These are phyloP conservation scores for Daboia siamensis DNA, from an alignment of 2,113 vertebrate genomes.

Conservation along the genomic window DNA sequence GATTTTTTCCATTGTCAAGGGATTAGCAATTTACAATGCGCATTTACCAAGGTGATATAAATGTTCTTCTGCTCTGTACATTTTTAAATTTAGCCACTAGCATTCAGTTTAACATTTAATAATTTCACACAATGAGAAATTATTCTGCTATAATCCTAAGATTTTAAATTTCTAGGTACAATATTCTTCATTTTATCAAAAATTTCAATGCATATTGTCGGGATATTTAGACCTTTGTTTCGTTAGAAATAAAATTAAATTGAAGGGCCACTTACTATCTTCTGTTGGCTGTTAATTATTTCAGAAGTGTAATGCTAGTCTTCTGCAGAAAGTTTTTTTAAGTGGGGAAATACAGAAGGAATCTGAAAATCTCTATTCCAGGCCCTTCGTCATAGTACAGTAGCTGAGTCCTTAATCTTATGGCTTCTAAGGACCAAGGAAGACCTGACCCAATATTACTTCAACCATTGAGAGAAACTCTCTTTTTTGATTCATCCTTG, in stretches of 20 bases:
- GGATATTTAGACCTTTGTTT: not conserved
- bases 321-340: not conserved
- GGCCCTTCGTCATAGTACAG: not conserved
- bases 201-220: not conserved
- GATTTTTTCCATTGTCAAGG: not conserved
- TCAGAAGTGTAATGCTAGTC: not conserved
- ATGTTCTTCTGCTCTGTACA: not conserved
- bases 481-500: not conserved
- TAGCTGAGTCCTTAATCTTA: not conserved
- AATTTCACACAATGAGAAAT: not conserved
- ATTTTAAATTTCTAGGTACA: not conserved
- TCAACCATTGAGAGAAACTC: not conserved
- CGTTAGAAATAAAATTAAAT: not conserved
- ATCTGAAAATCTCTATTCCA: not conserved
- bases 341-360: not conserved
- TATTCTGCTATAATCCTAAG: not conserved
- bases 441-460: not conserved
- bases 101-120: not conserved
- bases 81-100: not conserved
- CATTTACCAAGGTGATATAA: not conserved
- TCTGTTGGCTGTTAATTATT: not conserved
- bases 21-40: not conserved
- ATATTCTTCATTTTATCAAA: not conserved
- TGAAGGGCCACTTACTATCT: not conserved
- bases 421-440: not conserved